Evolutionary conservation across 2,113 vertebrate genomes (phyloP).

Genomic region (Oryzias melastigma): DNA sequence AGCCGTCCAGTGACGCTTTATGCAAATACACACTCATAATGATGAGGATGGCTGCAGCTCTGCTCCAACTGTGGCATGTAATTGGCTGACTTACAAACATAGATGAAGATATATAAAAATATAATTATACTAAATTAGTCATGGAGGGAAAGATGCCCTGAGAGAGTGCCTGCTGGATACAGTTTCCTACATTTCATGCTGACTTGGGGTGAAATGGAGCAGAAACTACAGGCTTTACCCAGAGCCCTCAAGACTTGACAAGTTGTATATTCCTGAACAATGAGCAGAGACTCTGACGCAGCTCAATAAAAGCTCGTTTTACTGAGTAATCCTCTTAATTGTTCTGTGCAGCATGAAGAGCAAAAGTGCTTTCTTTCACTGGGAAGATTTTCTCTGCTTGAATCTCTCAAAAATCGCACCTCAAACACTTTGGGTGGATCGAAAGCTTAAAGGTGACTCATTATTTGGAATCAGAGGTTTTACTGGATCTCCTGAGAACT

Average conservation of each 20-base stretch:
- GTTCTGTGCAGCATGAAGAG: constrained; percentile 24
- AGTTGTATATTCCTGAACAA: constrained; percentile 42
- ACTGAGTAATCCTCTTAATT: constrained; percentile 35
- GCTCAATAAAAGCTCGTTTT: constrained; percentile 41
- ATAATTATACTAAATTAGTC: constrained; percentile 24
- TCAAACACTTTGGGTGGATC: too few relatives aligned
- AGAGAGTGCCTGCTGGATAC: constrained; percentile 20
- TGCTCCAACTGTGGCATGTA: constrained; percentile 9
- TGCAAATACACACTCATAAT: constrained; percentile 11
- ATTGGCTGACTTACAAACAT: constrained; percentile 31
- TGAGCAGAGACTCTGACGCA: constrained; percentile 31
- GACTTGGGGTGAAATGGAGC: constrained; percentile 58
- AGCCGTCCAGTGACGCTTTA: constrained; percentile 14
- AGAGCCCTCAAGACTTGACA: constrained; percentile 35
- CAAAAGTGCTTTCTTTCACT: not conserved
- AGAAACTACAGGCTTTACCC: constrained; percentile 48
- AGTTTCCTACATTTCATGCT: constrained; percentile 34
- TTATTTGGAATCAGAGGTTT: too few relatives aligned
- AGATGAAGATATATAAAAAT: not conserved
- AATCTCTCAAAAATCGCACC: too few relatives aligned
- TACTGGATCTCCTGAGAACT: too few relatives aligned
- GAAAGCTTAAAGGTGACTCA: too few relatives aligned
- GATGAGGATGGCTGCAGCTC: constrained; percentile 1
- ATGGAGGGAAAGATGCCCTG: constrained; percentile 17
- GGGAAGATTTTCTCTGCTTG: too few relatives aligned